Base-by-base conservation (phyloP, 2,113 vertebrate species). In the Thunnus maccoyii region DNA sequence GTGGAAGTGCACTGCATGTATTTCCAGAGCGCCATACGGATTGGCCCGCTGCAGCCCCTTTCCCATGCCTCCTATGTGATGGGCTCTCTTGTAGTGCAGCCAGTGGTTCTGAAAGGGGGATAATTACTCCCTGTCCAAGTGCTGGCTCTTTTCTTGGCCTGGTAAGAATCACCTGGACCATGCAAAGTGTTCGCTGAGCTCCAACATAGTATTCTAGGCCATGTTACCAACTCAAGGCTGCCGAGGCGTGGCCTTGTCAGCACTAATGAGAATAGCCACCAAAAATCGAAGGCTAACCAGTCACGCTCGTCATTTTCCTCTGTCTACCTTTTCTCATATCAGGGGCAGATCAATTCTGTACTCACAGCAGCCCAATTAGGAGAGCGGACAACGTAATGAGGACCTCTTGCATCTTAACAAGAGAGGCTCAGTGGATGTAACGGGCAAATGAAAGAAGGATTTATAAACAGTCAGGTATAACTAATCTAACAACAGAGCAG, bases 221-320 rank as follows among this genome's bases (percentile, higher is more conserved):
- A 20, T 5, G 50, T 44, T 44, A 52, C 69, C 69, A 54, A 66
- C 55, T 74, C 57, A 17, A 83, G 62, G 83, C 82, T 84, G 68
- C 67, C 8, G 54, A 69, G 65, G 76, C 51, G 58, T 16, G 58
- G 62, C 76, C 47, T 14, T 79, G 86, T 93, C 90, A 74, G 50
- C 72, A 10, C 91, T 93, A 94, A 94, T 93, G 93, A 93, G 93
- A 88, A 77, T 51, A 85, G 88, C 78, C 86, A 68, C 83, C 41
- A 56, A 72, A 91, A 89, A 92, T 93, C 58, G 80, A 91, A 92
- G 63, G 55, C 30, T 60, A 55, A 70, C 76, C 86, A 70, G 80
- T 80, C 64, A 14, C 54, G 83, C 87, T 83, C 36, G 64, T 88
- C 81, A 80, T 88, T 83, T 89, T 84, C 82, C 73, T n/a, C 48